Evolutionary conservation across 1,140 invertebrate species (phyloP).

Genomic region (Drosophila sturtevanti): DNA sequence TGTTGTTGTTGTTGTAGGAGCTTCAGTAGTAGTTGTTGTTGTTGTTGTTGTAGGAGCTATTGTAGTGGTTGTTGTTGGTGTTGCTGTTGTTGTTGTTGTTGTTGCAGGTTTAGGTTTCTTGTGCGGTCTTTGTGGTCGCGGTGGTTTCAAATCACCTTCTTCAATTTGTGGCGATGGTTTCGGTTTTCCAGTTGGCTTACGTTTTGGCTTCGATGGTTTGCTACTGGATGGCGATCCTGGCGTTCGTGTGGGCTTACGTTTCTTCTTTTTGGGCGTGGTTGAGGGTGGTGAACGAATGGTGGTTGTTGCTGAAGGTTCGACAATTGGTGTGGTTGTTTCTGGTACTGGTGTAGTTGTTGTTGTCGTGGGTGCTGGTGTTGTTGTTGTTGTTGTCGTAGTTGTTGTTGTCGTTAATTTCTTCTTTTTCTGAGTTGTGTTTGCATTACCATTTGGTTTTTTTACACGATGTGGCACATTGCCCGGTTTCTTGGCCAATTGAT

Average conservation of each 20-base stretch:
- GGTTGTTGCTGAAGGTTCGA: constrained; percentile 42
- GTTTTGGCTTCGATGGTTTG: constrained; percentile 60
- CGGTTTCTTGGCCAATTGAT: constrained; percentile 67
- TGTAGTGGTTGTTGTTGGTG: constrained; percentile 20
- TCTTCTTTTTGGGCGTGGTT: constrained; percentile 70
- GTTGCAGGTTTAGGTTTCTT: constrained; percentile 57
- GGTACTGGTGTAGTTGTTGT: constrained; percentile 36
- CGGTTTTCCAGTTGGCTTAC: constrained; percentile 68
- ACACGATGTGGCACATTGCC: constrained; percentile 51
- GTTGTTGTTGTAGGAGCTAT: constrained; percentile 49
- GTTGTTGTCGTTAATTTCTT: constrained; percentile 66
- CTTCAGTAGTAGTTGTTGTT: constrained; percentile 51
- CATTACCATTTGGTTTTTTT: constrained; percentile 58
- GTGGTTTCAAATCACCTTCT: constrained; percentile 30
- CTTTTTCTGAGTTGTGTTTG: constrained; percentile 54
- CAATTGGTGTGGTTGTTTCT: constrained; percentile 24
- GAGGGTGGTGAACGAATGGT: constrained; percentile 46
- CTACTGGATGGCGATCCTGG: constrained; percentile 43
- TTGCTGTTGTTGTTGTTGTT: constrained; percentile 34
- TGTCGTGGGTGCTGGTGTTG: constrained; percentile 48
- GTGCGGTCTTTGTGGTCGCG: constrained; percentile 49
- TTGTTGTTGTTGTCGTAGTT: constrained; percentile 49
- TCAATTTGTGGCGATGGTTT: constrained; percentile 26
- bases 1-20: constrained; percentile 41
- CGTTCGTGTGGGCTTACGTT: constrained; percentile 71